These are phyloP conservation scores for Boloria selene DNA, from an alignment of 2,888 invertebrate species.

Conservation along the genomic window DNA sequence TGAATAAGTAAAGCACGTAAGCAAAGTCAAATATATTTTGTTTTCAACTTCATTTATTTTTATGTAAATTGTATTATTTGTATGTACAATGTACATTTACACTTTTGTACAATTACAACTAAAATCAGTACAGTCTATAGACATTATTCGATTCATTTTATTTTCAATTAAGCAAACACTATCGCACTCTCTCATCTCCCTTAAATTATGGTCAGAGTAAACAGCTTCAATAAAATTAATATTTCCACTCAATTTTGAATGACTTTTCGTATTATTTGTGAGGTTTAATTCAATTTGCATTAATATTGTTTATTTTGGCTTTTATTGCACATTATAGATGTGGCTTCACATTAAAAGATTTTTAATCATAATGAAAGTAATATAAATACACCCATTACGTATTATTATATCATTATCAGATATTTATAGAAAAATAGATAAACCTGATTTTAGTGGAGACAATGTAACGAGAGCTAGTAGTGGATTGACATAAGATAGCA, in stretches of 20 bases:
- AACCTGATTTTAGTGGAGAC: no score
- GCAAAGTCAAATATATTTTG: no score
- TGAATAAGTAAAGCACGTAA: no score
- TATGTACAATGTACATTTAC: no score
- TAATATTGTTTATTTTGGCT: constrained; percentile 11
- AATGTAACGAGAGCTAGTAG: no score
- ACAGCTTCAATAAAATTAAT: constrained; percentile 24
- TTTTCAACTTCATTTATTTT: no score
- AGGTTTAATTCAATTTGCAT: constrained; percentile 8
- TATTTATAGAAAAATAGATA: no score
- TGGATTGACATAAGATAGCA: no score
- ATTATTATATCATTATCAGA: background rate
- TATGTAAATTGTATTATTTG: no score
- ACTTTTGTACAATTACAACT: no score
- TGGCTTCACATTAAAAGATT: constrained; percentile 5
- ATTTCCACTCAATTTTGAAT: constrained; percentile 7
- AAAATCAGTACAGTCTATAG: no score
- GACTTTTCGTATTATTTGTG: constrained; percentile 3
- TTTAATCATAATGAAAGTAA: background rate
- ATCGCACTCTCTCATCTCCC: constrained; percentile 3
- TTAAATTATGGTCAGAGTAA: constrained; percentile 12
- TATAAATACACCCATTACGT: background rate
- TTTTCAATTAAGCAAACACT: constrained; percentile 19
- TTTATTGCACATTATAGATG: constrained; percentile 3
- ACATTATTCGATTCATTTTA: background rate